Evolutionary conservation across 2,797 vertebrate genomes (phyloP).

Genomic region (Pangasius larnaudii): DNA sequence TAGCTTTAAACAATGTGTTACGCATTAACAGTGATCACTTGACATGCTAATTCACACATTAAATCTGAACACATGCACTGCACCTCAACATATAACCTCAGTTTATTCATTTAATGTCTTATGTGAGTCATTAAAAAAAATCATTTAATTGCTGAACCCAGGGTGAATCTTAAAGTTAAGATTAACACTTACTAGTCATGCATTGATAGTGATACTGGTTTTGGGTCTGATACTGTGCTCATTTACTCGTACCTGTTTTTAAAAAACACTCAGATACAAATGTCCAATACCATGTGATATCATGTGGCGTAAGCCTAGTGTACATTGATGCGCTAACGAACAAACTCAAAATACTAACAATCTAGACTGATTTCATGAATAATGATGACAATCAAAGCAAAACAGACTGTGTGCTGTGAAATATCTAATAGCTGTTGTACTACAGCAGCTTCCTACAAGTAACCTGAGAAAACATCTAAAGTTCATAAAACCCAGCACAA

Average conservation of each 20-base stretch:
- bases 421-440: neutral
- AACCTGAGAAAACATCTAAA: neutral
- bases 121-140: neutral
- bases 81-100: neutral
- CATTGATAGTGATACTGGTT: neutral
- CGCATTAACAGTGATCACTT: neutral
- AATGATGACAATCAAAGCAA: neutral
- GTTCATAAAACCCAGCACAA: neutral
- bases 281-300: neutral
- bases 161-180: neutral
- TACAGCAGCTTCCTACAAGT: neutral
- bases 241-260: neutral
- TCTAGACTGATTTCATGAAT: neutral
- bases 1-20: conserved; percentile 1
- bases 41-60: neutral
- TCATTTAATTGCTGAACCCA: neutral
- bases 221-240: neutral
- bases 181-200: neutral
- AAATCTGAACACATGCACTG: neutral
- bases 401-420: neutral
- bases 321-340: neutral
- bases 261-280: neutral
- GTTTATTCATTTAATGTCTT: neutral
- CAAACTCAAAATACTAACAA: neutral
- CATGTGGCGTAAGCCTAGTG: neutral